Conservation (phyloP, 2,888 invertebrate genomes). For the Agrochola circellaris region DNA sequence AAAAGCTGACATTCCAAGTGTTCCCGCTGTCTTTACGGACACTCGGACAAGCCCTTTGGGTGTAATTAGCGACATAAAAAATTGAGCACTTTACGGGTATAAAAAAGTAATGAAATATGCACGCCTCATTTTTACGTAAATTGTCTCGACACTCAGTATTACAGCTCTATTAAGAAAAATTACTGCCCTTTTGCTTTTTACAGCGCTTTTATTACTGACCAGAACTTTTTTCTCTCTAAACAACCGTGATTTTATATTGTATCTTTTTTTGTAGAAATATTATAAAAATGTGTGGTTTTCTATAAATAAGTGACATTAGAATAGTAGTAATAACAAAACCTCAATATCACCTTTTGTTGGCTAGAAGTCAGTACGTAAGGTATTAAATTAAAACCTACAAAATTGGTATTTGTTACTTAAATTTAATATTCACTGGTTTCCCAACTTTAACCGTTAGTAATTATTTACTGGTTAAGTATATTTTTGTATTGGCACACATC, state of each 20-base stretch:
- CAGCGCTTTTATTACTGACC: constrained; percentile 36
- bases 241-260: not conserved
- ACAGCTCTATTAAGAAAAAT: constrained; percentile 84
- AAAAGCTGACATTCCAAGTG: constrained; percentile 38
- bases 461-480: too few species aligned
- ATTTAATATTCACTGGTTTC: not conserved
- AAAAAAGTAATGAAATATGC: constrained; percentile 83
- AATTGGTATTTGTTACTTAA: not conserved
- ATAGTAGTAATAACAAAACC: not conserved
- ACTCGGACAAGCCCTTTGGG: constrained; percentile 73
- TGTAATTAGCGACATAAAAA: constrained; percentile 85
- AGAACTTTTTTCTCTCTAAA: constrained; percentile 8
- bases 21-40: constrained; percentile 34
- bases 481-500: too few species aligned
- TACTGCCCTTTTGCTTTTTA: constrained; percentile 65
- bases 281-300: not conserved
- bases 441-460: not conserved
- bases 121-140: constrained; percentile 80
- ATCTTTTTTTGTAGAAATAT: not conserved
- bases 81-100: constrained; percentile 77
- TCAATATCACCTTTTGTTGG: not conserved
- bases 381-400: not conserved
- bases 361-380: not conserved
- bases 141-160: constrained; percentile 77
- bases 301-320: not conserved